Evolutionary conservation across 2,888 invertebrate genomes (phyloP).

Genomic region (Catocala fraxini): DNA sequence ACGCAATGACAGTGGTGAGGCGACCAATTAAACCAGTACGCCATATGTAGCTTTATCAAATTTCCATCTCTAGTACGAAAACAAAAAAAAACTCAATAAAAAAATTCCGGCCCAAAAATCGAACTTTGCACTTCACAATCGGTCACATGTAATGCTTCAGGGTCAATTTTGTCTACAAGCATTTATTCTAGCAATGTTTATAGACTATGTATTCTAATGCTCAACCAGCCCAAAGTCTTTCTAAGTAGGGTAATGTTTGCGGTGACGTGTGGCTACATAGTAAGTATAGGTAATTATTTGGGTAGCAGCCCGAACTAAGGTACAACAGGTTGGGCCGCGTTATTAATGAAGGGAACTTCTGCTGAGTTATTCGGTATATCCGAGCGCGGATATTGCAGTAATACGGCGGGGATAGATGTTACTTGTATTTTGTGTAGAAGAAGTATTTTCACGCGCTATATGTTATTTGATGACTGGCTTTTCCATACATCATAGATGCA

Average conservation of each 20-base stretch:
- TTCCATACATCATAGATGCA: too few species aligned
- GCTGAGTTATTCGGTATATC: conserved; percentile 1
- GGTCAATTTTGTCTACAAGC: background rate
- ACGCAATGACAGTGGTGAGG: too few species aligned
- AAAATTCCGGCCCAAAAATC: too few species aligned
- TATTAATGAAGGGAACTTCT: conserved; percentile 15
- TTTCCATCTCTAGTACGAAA: too few species aligned
- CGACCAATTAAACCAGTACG: too few species aligned
- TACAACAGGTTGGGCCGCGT: conserved; percentile 41
- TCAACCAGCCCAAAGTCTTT: too few species aligned
- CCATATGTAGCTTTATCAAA: too few species aligned
- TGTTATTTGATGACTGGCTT: too few species aligned
- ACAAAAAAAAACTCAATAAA: too few species aligned
- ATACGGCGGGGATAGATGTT: background rate
- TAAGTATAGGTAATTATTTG: conserved; percentile 14
- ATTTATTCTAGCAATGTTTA: background rate
- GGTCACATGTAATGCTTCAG: too few species aligned
- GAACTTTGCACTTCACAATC: too few species aligned
- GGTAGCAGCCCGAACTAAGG: background rate
- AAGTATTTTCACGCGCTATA: too few species aligned
- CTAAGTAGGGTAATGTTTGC: conserved; percentile 7
- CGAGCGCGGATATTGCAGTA: background rate
- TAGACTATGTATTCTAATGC: background rate
- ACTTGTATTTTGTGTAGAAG: background rate
- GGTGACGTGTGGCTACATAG: background rate